These are phyloP conservation scores for Drosophila helvetica DNA, from an alignment of 2,888 invertebrate species.

Conservation along the genomic window DNA sequence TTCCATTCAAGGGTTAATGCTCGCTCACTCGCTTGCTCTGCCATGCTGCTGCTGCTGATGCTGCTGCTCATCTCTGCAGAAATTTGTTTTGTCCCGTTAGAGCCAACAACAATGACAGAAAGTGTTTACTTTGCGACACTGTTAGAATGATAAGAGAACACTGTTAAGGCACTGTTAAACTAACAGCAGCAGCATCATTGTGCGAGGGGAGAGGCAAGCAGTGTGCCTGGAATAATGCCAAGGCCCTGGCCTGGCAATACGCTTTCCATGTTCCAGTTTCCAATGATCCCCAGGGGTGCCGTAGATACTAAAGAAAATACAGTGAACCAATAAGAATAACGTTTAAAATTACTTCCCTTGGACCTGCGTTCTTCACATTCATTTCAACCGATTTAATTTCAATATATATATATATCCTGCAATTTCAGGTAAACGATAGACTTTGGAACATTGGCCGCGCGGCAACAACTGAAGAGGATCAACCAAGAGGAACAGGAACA, in stretches of 20 bases:
- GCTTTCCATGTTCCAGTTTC: neutral
- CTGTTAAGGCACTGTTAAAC: constrained; percentile 14
- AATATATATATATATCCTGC: constrained; percentile 5
- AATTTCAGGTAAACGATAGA: constrained; percentile 29
- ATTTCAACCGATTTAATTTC: constrained; percentile 13
- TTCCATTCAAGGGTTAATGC: constrained; percentile 56
- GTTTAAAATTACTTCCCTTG: too few species aligned
- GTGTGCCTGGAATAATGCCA: neutral
- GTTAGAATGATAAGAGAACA: constrained; percentile 18
- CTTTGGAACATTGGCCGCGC: constrained; percentile 12
- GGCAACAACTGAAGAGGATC: constrained; percentile 7
- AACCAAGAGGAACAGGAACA: neutral
- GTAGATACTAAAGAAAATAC: neutral
- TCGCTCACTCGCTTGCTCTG: constrained; percentile 32
- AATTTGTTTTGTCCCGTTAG: constrained; percentile 1
- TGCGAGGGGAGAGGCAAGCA: too few species aligned
- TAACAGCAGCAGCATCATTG: neutral
- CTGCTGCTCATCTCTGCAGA: neutral
- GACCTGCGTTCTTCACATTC: neutral
- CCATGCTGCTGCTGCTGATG: neutral
- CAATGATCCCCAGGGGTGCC: neutral
- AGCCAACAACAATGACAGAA: constrained; percentile 21
- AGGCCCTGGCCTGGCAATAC: neutral
- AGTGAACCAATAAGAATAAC: neutral
- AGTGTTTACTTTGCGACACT: neutral